Evolutionary conservation across 30 jellyfish, hydroid and myxozoan genomes (phyloP), one percentile per base, ranked within the genome.

Genomic region (Turritopsis rubra): DNA sequence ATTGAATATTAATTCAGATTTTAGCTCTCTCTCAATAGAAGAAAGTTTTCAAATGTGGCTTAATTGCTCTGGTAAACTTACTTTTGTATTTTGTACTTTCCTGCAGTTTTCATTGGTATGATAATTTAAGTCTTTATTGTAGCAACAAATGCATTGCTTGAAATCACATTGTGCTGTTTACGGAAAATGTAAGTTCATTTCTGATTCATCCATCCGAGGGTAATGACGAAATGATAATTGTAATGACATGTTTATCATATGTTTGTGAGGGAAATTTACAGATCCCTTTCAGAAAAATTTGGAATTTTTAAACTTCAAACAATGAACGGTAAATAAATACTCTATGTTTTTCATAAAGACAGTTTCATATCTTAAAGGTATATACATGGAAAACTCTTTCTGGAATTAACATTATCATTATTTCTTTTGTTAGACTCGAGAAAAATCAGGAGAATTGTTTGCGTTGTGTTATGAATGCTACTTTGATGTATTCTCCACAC

Each of bases 21-120:
- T 80, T 80, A 80, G 87, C 52, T 18, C 81, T 23, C 28, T 80
- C 26, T 13, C 87, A 21, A 83, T 91, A 20, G 97, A 84, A 79
- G 97, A 87, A 72, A 81, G 97, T 9, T 88, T 91, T 23, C 96
- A 91, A 66, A 88, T 91, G 27, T 91, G 97, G 97, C 82, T 91
- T 89, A 87, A 83, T 79, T 91, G 97, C 73, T 75, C 93, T 78
- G 96, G 97, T 87, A 79, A 26, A 9, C 22, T 1, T 80, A 29
- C 18, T 19, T 76, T 72, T 17, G 22, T 19, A 1, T 16, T 72
- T 16, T 72, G 60, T 41, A 41, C 13, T 3, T 41, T 41, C 9
- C 13, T 3, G 30, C 30, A 0, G 7, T 68, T 1, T 68, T 68
- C 77, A 68, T 68, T 68, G 28, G 8, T 68, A n/a, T n/a, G 23